Evolutionary conservation across 2,888 invertebrate species (phyloP).

Genomic region (Ceraclea dissimilis): DNA sequence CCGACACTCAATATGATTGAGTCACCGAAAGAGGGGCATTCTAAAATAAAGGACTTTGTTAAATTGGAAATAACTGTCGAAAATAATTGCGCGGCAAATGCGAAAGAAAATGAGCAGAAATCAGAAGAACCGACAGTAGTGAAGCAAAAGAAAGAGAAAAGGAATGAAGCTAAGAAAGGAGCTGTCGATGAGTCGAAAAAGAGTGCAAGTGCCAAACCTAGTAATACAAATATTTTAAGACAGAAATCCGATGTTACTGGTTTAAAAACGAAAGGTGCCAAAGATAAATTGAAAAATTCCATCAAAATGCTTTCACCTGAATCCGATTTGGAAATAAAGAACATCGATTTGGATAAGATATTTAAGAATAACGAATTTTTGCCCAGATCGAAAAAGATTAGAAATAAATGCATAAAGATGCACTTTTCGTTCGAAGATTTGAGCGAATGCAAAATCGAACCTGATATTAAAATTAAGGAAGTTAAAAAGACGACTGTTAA

Average conservation of each 20-base stretch:
- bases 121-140: constrained; percentile 4
- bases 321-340: constrained; percentile 1
- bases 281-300: constrained; percentile 29
- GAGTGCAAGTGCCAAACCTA: neutral
- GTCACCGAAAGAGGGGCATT: constrained; percentile 43
- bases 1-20: constrained; percentile 60
- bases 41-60: constrained; percentile 29
- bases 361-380: constrained; percentile 10
- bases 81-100: constrained; percentile 6
- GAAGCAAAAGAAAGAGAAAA: constrained; percentile 23
- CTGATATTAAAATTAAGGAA: constrained; percentile 6
- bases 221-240: constrained; percentile 37
- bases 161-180: constrained; percentile 15
- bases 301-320: constrained; percentile 8
- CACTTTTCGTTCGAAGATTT: constrained; percentile 25
- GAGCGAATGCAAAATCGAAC: constrained; percentile 15
- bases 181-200: constrained; percentile 3
- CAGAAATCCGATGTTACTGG: constrained; percentile 58
- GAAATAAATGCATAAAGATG: constrained; percentile 23
- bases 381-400: constrained; percentile 19
- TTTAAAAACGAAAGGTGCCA: constrained; percentile 39
- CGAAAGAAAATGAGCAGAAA: constrained; percentile 12
- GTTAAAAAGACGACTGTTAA: constrained; percentile 7
- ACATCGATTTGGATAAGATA: constrained; percentile 31
- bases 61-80: constrained; percentile 20